A percentile compares a stretch with the other conserved stretches of the same genome.
These are phyloP conservation scores for Phragmatobia fuliginosa DNA, from an alignment of 2,888 invertebrate genomes.

Conservation along the genomic window DNA sequence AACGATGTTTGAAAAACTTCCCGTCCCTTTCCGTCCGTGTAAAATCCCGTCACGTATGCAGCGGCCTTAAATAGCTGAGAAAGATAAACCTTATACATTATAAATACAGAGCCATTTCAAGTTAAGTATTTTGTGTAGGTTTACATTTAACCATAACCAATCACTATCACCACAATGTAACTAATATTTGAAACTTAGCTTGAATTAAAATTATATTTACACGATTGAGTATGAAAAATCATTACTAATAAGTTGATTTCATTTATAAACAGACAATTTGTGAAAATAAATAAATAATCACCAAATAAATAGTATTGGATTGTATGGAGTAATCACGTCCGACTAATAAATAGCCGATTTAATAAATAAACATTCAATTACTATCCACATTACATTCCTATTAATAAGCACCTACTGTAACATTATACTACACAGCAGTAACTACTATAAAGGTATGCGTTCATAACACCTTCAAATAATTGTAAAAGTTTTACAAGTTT, in stretches of 20 bases:
- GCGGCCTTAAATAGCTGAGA: no score
- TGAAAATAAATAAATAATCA: constrained; percentile 33
- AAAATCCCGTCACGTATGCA: no score
- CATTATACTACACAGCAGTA: not conserved
- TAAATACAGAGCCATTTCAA: not conserved
- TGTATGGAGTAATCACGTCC: constrained; percentile 22
- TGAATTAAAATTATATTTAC: constrained; percentile 47
- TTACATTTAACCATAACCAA: constrained; percentile 18
- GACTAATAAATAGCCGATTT: constrained; percentile 22
- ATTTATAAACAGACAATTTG: constrained; percentile 32
- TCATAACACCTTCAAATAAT: not conserved
- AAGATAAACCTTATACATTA: not conserved
- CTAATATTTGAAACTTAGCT: constrained; percentile 32
- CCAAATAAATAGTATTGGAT: constrained; percentile 36
- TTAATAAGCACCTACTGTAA: not conserved
- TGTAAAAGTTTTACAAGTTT: not conserved
- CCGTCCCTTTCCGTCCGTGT: no score
- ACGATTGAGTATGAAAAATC: not conserved
- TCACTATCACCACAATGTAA: constrained; percentile 33
- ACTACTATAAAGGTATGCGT: constrained; percentile 6
- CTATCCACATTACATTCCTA: not conserved
- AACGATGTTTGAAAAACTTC: no score
- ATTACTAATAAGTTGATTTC: constrained; percentile 17
- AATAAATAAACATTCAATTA: constrained; percentile 24
- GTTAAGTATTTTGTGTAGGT: constrained; percentile 7